Conservation (phyloP, 2,113 vertebrate species). For the Forbesichthys agassizii region DNA sequence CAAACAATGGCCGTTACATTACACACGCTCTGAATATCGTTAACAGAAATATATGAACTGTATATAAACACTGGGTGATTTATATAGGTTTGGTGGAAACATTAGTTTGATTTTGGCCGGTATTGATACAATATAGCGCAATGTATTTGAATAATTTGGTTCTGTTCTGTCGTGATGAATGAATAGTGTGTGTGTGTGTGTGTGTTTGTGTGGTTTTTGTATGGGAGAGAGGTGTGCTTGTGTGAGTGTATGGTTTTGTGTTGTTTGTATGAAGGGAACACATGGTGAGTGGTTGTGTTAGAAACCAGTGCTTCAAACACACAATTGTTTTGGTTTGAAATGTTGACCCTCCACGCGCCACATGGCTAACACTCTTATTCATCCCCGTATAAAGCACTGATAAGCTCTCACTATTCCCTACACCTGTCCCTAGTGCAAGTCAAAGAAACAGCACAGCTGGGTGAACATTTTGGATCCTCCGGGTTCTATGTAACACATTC, state of each 20-base stretch:
- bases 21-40: constrained; percentile 46
- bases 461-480: no score
- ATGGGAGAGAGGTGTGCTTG: background rate
- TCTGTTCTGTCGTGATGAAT: constrained; percentile 61
- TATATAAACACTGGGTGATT: constrained; percentile 60
- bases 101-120: constrained; percentile 54
- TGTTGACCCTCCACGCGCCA: no score
- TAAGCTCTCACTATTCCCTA: no score
- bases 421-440: no score
- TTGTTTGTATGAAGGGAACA: no score
- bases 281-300: no score
- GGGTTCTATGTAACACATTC: background rate
- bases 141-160: constrained; percentile 65
- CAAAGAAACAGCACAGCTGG: no score
- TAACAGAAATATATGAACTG: constrained; percentile 44
- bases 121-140: constrained; percentile 45
- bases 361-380: no score
- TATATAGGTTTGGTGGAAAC: constrained; percentile 48
- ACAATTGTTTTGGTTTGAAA: no score
- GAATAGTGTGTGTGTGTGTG: constrained; percentile 42
- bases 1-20: constrained; percentile 24
- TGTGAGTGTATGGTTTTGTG: background rate
- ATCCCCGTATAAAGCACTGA: no score
- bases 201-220: constrained; percentile 2
- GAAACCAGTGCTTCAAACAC: no score